phyloP scores from a whole-genome alignment of 2,797 vertebrate genomes.

The Rhinophrynus dorsalis region DNA sequence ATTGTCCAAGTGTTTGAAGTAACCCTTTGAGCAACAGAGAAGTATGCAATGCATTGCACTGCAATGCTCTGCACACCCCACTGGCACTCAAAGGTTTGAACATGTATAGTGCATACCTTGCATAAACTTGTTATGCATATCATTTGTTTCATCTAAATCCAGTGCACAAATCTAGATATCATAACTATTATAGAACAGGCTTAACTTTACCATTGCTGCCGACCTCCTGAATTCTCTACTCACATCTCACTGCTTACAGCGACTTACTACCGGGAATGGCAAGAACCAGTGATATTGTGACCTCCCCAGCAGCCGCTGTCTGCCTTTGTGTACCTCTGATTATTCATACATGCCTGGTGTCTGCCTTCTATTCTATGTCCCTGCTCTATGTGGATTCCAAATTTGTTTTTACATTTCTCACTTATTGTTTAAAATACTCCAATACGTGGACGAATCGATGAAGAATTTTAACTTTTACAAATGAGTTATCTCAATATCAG shows the following conservation, averaged over 20 bases:
- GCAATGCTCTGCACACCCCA: too few species aligned
- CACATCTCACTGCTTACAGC: slow-evolving; percentile 23
- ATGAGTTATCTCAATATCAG: too few species aligned
- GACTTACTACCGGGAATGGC: slow-evolving; percentile 39
- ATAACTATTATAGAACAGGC: neutral
- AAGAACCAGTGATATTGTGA: slow-evolving; percentile 31
- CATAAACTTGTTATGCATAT: too few species aligned
- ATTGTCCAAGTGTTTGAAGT: too few species aligned
- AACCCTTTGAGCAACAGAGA: too few species aligned
- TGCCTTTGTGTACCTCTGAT: slow-evolving; percentile 41
- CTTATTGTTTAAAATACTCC: neutral
- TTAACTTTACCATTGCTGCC: neutral
- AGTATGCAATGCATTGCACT: too few species aligned
- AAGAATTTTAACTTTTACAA: too few species aligned
- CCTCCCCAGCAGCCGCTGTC: slow-evolving; percentile 53
- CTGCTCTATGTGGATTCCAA: neutral
- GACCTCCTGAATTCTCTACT: neutral
- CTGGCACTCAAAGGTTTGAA: too few species aligned
- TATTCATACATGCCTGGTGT: slow-evolving; percentile 25
- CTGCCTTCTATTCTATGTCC: neutral
- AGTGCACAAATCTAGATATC: neutral
- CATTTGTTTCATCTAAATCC: neutral
- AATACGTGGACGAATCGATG: neutral
- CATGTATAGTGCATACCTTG: too few species aligned
- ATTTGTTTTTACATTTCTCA: neutral